Percentiles rank a stretch among this genome's conserved stretches.
Conservation (phyloP, 2,888 invertebrate species). For the Erebia ligea region DNA sequence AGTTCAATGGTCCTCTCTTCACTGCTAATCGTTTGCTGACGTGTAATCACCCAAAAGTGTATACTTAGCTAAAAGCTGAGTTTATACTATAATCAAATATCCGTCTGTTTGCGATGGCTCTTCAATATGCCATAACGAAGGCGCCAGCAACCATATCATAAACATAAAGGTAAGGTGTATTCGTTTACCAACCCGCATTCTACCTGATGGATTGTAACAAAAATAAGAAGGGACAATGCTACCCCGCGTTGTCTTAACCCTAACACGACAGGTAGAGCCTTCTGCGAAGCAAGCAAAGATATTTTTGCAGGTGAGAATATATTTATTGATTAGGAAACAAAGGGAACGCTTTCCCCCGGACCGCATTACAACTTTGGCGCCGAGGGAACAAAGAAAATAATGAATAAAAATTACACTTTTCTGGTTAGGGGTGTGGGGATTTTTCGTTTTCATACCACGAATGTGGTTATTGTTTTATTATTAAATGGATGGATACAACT, state of each 20-base stretch:
- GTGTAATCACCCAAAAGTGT: too few species aligned
- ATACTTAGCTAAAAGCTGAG: too few species aligned
- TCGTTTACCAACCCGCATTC: background rate
- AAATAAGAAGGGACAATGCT: constrained; percentile 21
- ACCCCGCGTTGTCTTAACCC: constrained; percentile 22
- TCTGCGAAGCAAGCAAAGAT: constrained; percentile 20
- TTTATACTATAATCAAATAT: too few species aligned
- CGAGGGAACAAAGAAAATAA: constrained; percentile 37
- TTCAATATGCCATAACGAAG: too few species aligned
- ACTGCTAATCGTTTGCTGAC: too few species aligned
- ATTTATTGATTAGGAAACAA: constrained; percentile 30
- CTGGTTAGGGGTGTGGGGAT: constrained; percentile 30
- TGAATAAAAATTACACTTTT: constrained; percentile 34
- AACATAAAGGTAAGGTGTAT: background rate
- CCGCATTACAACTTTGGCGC: constrained; percentile 34
- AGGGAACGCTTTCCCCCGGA: constrained; percentile 30
- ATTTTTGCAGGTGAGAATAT: constrained; percentile 18
- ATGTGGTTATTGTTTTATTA: constrained; percentile 29
- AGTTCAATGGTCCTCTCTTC: too few species aligned
- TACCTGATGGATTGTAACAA: constrained; percentile 24
- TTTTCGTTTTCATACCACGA: constrained; percentile 7
- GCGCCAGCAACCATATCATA: too few species aligned
- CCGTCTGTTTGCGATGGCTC: too few species aligned
- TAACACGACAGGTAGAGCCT: constrained; percentile 29
- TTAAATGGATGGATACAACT: background rate